These are phyloP conservation scores for Limnephilus marmoratus DNA, from an alignment of 2,888 invertebrate genomes.

Conservation along the genomic window DNA sequence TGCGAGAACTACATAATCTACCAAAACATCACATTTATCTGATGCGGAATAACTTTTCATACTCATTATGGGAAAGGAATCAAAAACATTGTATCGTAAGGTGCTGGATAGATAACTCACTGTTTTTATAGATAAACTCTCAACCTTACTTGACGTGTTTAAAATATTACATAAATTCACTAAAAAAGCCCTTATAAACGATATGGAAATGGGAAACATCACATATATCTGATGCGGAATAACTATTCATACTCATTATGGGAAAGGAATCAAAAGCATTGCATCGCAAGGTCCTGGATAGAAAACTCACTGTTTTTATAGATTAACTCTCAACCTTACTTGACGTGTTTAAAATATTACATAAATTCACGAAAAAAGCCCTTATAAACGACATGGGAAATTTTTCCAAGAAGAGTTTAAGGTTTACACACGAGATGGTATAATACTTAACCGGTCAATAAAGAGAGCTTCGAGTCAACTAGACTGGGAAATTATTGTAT, in stretches of 20 bases:
- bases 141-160: too few relatives aligned
- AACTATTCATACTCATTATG: background rate
- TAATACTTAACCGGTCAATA: background rate
- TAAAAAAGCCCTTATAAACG: too few relatives aligned
- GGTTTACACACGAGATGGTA: background rate
- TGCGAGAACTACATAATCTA: background rate
- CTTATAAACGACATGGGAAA: too few relatives aligned
- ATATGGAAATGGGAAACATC: background rate
- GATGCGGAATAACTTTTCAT: too few relatives aligned
- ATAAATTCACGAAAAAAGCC: too few relatives aligned
- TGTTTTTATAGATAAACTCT: background rate
- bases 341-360: too few relatives aligned
- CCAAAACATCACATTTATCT: background rate
- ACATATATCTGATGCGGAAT: background rate
- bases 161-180: too few relatives aligned
- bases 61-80: background rate
- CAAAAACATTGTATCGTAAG: conserved; percentile 37
- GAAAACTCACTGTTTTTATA: background rate
- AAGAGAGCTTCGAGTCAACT: background rate
- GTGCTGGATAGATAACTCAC: conserved; percentile 14
- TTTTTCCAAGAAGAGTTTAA: conserved; percentile 27
- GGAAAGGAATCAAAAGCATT: conserved; percentile 26
- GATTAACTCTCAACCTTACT: too few relatives aligned
- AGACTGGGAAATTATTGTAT: background rate
- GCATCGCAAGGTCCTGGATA: conserved; percentile 2